Conservation (phyloP, 2,113 vertebrate species). For the Anarhynchus alexandrinus region DNA sequence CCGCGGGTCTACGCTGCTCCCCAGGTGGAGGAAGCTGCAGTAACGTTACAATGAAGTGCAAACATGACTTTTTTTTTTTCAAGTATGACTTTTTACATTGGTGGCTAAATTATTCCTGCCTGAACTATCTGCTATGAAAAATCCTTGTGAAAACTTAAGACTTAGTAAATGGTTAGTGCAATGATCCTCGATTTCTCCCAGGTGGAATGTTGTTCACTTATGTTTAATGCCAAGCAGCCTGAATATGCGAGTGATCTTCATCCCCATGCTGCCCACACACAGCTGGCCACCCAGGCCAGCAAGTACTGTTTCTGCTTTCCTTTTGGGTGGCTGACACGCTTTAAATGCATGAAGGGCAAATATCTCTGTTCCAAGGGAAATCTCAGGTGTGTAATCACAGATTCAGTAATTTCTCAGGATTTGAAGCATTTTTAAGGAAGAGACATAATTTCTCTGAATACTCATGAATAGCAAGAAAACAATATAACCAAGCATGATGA, state of each 20-base stretch:
- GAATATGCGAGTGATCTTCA: background rate
- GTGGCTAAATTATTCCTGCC: background rate
- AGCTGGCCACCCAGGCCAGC: background rate
- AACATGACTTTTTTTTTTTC: background rate
- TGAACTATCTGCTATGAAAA: background rate
- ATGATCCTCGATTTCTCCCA: background rate
- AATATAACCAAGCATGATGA: background rate
- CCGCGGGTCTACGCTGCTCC: fast-evolving
- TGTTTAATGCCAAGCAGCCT: background rate
- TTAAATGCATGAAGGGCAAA: background rate
- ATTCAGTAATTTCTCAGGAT: background rate
- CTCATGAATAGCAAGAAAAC: background rate
- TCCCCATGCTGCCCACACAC: background rate
- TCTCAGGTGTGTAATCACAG: background rate
- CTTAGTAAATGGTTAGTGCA: background rate
- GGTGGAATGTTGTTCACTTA: background rate
- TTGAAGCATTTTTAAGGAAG: background rate
- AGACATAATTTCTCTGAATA: background rate
- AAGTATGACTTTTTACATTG: background rate
- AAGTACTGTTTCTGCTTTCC: background rate
- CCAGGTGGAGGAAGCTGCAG: background rate
- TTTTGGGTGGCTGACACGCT: background rate
- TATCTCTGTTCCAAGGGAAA: background rate
- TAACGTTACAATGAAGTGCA: background rate
- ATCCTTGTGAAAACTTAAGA: background rate